Conservation (phyloP, 2,888 invertebrate genomes). For the Abscondita cerata region DNA sequence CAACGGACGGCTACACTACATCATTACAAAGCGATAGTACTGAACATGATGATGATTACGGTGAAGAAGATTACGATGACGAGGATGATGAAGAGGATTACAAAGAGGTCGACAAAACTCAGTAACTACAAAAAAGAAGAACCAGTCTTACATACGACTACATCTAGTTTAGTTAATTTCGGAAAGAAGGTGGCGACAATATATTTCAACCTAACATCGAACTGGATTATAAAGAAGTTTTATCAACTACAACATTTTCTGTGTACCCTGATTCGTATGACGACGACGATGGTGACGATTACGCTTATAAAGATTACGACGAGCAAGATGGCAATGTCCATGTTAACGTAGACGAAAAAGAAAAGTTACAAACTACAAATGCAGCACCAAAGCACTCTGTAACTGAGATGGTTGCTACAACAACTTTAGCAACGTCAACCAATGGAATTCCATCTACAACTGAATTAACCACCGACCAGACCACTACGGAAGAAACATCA, state of each 20-base stretch:
- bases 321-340: neutral
- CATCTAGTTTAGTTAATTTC: neutral
- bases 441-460: too few relatives aligned
- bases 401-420: too few relatives aligned
- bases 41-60: slow-evolving; percentile 53
- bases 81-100: slow-evolving; percentile 8
- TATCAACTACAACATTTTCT: neutral
- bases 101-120: neutral
- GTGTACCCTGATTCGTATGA: slow-evolving; percentile 54
- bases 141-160: too few relatives aligned
- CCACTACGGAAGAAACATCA: too few relatives aligned
- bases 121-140: too few relatives aligned
- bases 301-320: neutral
- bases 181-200: neutral
- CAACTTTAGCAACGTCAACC: neutral
- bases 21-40: neutral
- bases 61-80: too few relatives aligned
- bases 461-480: too few relatives aligned
- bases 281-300: slow-evolving; percentile 16
- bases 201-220: too few relatives aligned
- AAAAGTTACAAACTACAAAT: too few relatives aligned
- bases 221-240: neutral
- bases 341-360: neutral
- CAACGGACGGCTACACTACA: neutral
- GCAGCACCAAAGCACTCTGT: too few relatives aligned